Evolutionary conservation across 2,888 invertebrate genomes (phyloP), one percentile per base, ranked within the genome.

Genomic region (Acrobasis consociella): DNA sequence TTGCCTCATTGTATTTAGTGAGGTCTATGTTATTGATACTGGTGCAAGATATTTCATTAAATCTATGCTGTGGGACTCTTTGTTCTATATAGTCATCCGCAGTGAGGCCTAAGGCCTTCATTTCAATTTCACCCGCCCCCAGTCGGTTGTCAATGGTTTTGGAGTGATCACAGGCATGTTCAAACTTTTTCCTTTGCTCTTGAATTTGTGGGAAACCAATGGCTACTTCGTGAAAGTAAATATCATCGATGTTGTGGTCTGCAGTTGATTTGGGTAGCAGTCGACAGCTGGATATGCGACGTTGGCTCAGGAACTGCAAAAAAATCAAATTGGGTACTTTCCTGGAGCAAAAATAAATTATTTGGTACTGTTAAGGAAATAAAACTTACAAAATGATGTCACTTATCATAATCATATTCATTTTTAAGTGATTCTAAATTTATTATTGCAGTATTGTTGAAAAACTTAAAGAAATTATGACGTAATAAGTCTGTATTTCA

Each of bases 271-370:
- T 85, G 37, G 87, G 75, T 49, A 83, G 82, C 55, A 78, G 71
- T 67, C 87, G 86, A 76, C 84, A 91, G 69, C 89, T 91, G 15
- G 87, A 92, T 76, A 91, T 88, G 64, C 86, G 90, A 60, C 92
- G 84, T 60, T 77, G 82, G 67, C 77, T 83, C 38, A 89, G 71
- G 62, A 86, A 86, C 92, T 92, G 80, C 60, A 83, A 86, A 66
- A 65, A 62, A 63, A 72, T n/a, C n/a, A n/a, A n/a, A n/a, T n/a
- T n/a, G n/a, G n/a, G n/a, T n/a, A n/a, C n/a, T n/a, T n/a, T n/a
- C n/a, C n/a, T n/a, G n/a, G n/a, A n/a, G n/a, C n/a, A n/a, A n/a
- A n/a, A n/a, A n/a, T n/a, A n/a, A n/a, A n/a, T n/a, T n/a, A n/a
- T n/a, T n/a, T n/a, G n/a, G n/a, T n/a, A n/a, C n/a, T n/a, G n/a